A percentile compares a stretch with the other conserved stretches of the same genome.
phyloP scores from a whole-genome alignment of 30 jellyfish, hydroid and myxozoan genomes.

The Turritopsis dohrnii region DNA sequence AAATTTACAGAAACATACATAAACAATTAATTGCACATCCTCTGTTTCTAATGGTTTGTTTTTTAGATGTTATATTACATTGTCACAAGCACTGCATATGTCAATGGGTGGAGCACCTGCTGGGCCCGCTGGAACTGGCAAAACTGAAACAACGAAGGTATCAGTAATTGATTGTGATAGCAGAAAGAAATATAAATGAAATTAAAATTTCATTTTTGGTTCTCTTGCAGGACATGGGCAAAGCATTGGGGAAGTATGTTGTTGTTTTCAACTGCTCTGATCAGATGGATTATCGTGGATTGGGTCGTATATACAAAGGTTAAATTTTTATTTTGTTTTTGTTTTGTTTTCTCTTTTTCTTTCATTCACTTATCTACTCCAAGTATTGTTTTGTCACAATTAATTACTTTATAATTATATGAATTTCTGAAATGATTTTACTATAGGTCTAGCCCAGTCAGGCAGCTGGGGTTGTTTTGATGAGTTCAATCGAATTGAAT shows the following conservation, averaged over 20 bases:
- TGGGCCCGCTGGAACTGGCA: slow-evolving; percentile 93
- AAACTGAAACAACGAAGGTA: slow-evolving; percentile 33
- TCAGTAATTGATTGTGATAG: background rate
- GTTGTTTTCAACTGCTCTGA: slow-evolving; percentile 89
- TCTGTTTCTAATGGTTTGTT: no score
- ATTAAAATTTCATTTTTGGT: background rate
- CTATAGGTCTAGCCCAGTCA: slow-evolving; percentile 69
- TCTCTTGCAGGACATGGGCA: slow-evolving; percentile 73
- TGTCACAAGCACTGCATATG: slow-evolving; percentile 86
- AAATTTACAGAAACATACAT: no score
- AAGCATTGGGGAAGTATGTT: slow-evolving; percentile 87
- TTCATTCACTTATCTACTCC: no score
- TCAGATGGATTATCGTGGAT: slow-evolving; percentile 92
- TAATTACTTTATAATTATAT: no score
- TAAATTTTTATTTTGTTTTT: background rate
- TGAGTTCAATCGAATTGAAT: slow-evolving; percentile 75
- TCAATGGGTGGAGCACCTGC: slow-evolving; percentile 98
- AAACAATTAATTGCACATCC: no score
- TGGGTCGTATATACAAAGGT: slow-evolving; percentile 86
- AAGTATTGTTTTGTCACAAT: no score
- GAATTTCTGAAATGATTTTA: background rate
- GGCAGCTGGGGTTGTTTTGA: slow-evolving; percentile 96
- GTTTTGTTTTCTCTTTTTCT: no score
- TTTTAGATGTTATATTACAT: slow-evolving; percentile 68
- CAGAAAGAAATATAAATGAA: background rate